These are phyloP conservation scores for Muscina levida DNA, from an alignment of 2,888 invertebrate genomes.

Conservation along the genomic window DNA sequence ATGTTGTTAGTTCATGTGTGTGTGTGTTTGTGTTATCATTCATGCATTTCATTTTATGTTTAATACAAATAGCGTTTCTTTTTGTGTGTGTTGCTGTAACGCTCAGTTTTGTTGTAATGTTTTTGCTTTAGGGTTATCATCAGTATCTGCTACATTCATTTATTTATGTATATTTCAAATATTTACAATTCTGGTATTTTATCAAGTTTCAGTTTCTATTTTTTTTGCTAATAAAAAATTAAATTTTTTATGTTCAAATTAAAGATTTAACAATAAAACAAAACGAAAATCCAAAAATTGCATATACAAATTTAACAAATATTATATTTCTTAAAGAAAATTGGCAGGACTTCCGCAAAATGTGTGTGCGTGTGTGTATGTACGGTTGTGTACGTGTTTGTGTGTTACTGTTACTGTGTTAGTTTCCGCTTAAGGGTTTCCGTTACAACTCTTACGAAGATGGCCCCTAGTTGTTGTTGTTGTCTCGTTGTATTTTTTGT, in stretches of 20 bases:
- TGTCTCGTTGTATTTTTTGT: not conserved
- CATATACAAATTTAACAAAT: slow-evolving; percentile 46
- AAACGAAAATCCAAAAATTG: no score
- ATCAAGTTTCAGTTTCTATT: slow-evolving; percentile 29
- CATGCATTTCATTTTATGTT: not conserved
- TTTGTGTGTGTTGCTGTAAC: not conserved
- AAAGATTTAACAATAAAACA: slow-evolving; percentile 3
- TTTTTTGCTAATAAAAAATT: slow-evolving; percentile 15
- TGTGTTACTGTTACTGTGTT: not conserved
- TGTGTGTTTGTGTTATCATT: not conserved
- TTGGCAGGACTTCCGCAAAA: slow-evolving; percentile 60
- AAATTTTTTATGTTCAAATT: slow-evolving; percentile 39
- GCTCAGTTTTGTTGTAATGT: not conserved
- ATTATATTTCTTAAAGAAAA: slow-evolving; percentile 59
- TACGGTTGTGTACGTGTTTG: not conserved
- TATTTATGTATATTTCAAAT: slow-evolving; percentile 35
- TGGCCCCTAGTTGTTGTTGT: slow-evolving; percentile 32
- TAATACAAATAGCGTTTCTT: not conserved
- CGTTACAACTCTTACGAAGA: not conserved
- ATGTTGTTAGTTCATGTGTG: not conserved
- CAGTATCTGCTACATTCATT: no score
- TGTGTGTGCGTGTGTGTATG: not conserved
- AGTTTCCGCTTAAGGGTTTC: not conserved
- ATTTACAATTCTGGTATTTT: slow-evolving; percentile 49
- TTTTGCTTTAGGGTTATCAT: no score